phyloP scores from a whole-genome alignment of 2,888 invertebrate species.

The Metallyticus violacea region DNA sequence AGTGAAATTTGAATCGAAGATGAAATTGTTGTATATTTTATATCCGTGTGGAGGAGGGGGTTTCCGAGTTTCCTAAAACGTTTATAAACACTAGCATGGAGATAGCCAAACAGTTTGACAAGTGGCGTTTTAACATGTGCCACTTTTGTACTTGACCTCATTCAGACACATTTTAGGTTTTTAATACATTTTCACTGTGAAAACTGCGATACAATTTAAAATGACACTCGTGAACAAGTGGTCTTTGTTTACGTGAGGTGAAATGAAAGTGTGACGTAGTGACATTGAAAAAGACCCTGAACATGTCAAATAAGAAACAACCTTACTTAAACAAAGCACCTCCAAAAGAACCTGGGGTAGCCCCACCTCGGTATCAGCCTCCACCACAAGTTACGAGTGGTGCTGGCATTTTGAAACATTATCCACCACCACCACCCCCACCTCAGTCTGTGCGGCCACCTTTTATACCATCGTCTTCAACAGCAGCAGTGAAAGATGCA shows the following conservation, averaged over 20 bases:
- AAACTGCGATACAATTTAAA: neutral
- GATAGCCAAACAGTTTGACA: neutral
- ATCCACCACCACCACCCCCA: conserved; percentile 16
- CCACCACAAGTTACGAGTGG: conserved; percentile 64
- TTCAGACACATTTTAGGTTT: neutral
- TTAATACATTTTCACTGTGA: neutral
- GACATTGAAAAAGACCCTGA: conserved; percentile 12
- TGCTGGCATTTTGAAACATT: conserved; percentile 61
- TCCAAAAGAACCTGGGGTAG: conserved; percentile 43
- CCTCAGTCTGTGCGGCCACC: conserved; percentile 8
- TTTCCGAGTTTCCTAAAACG: neutral
- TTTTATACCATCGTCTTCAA: neutral
- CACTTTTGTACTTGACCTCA: neutral
- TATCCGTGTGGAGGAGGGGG: neutral
- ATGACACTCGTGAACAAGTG: neutral
- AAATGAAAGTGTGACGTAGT: neutral
- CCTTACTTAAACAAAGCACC: conserved; percentile 32
- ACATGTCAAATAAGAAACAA: conserved; percentile 50
- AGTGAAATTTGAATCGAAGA: neutral
- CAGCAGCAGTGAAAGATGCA: conserved; percentile 28
- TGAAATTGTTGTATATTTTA: neutral
- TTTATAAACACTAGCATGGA: neutral
- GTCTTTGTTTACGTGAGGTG: neutral
- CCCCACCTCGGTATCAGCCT: conserved; percentile 77
- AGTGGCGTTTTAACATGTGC: neutral